Evolutionary conservation across 1,140 invertebrate species (phyloP).

Genomic region (Brachionus angularis): DNA sequence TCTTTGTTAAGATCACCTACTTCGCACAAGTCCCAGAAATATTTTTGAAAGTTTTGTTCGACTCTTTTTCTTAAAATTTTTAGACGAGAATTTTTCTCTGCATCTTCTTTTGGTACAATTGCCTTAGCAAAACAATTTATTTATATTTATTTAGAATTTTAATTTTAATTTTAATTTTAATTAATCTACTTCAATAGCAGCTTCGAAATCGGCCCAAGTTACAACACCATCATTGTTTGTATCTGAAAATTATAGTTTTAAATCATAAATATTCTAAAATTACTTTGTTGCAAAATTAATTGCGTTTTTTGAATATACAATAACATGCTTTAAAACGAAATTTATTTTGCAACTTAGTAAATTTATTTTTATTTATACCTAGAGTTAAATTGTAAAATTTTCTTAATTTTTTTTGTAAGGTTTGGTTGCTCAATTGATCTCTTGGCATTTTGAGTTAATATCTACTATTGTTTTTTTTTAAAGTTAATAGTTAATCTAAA

Average conservation of each 20-base stretch:
- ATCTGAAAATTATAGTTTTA: not conserved
- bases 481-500: not conserved
- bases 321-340: not conserved
- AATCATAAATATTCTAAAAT: not conserved
- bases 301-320: not conserved
- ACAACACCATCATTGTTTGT: slow-evolving; percentile 44
- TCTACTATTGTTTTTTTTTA: not conserved
- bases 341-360: not conserved
- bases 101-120: slow-evolving; percentile 42
- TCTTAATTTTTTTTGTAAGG: slow-evolving; percentile 32
- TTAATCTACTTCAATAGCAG: slow-evolving; percentile 21
- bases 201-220: slow-evolving; percentile 41
- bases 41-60: slow-evolving; percentile 45
- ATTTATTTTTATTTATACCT: slow-evolving; percentile 2
- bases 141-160: not conserved
- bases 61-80: slow-evolving; percentile 44
- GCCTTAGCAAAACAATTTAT: not conserved
- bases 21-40: slow-evolving; percentile 44
- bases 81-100: slow-evolving; percentile 43
- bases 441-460: slow-evolving; percentile 16
- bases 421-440: slow-evolving; percentile 29
- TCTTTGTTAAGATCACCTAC: slow-evolving; percentile 44
- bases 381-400: slow-evolving; percentile 37
- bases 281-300: not conserved
- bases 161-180: not conserved